Conservation (phyloP, 2,797 vertebrate genomes). For the Sibirionetta formosa region DNA sequence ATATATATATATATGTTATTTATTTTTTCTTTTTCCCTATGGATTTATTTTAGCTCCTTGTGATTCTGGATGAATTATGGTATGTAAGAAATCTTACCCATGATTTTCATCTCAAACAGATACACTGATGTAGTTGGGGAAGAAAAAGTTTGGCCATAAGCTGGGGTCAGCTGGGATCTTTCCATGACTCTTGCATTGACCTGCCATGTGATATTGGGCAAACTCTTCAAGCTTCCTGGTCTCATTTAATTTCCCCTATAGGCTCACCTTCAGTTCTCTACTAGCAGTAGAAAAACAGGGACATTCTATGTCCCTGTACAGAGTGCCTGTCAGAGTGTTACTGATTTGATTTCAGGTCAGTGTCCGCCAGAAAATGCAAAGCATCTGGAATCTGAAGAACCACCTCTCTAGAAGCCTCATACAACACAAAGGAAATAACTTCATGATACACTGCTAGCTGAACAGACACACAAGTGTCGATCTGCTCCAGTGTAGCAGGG, state of each 20-base stretch:
- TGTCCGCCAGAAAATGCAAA: not conserved
- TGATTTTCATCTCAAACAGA: not conserved
- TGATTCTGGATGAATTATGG: not conserved
- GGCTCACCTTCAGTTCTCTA: not conserved
- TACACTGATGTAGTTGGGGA: not conserved
- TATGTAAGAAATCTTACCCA: not conserved
- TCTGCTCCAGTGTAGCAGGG: no score
- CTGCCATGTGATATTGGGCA: not conserved
- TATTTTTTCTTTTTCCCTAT: not conserved
- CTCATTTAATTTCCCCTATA: not conserved
- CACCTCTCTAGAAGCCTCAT: not conserved
- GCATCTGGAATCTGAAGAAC: not conserved
- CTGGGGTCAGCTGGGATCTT: not conserved
- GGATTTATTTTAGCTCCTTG: not conserved
- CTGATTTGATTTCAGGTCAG: no score
- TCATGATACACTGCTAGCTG: not conserved
- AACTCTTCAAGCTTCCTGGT: not conserved
- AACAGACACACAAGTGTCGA: not conserved
- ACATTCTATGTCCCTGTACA: not conserved
- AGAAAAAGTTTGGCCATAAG: not conserved
- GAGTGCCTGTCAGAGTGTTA: not conserved
- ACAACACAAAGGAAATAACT: not conserved
- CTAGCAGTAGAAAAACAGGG: not conserved
- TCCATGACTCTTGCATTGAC: not conserved
- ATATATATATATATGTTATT: not conserved